phyloP scores from a whole-genome alignment of 2,113 vertebrate genomes.

The Saguinus midas region DNA sequence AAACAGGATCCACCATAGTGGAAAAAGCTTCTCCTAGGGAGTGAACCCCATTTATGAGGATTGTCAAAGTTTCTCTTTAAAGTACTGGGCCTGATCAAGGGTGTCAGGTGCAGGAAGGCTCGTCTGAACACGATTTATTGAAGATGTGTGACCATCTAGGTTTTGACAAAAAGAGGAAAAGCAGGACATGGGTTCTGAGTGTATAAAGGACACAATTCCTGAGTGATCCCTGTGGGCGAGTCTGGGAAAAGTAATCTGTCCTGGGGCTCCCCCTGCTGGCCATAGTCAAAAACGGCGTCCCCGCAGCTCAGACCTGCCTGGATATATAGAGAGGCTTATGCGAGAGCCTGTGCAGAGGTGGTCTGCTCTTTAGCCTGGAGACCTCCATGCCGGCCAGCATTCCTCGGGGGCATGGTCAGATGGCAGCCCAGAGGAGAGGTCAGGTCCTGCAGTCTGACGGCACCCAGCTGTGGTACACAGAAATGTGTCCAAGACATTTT shows the following conservation, averaged over 20 bases:
- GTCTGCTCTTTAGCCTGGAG: background rate
- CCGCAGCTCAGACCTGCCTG: fast-evolving
- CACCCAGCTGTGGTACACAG: background rate
- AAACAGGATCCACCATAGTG: background rate
- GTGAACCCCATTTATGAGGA: too few relatives aligned
- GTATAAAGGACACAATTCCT: background rate
- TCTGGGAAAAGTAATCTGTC: slow-evolving; percentile 26
- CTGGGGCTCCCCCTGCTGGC: slow-evolving; percentile 67
- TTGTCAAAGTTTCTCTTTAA: background rate
- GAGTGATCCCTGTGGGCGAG: background rate
- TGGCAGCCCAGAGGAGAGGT: background rate
- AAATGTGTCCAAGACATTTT: background rate
- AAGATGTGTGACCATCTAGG: background rate
- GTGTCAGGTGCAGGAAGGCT: background rate
- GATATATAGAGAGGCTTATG: background rate
- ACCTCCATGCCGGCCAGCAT: background rate
- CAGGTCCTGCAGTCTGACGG: background rate
- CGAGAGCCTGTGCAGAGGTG: too few relatives aligned
- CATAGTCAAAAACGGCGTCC: background rate
- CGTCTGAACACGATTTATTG: background rate
- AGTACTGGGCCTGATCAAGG: background rate
- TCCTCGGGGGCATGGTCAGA: background rate
- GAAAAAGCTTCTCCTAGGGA: background rate
- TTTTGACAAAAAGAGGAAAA: background rate
- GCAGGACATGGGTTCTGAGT: background rate